Conservation (phyloP, 1,140 invertebrate species). For the Procambarus virginalis region DNA sequence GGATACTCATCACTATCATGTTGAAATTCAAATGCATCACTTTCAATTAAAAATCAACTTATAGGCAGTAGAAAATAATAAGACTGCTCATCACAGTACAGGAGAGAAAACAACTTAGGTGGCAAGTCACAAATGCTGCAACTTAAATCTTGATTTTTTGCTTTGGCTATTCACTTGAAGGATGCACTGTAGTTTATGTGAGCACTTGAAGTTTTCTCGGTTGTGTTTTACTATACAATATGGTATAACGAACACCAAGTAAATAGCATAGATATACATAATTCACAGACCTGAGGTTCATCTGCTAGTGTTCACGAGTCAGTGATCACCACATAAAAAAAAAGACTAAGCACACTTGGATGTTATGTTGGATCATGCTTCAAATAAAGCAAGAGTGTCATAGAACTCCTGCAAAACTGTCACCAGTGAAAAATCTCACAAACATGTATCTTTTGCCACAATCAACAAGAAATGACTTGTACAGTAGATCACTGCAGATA, state of each 20-base stretch:
- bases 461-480: slow-evolving; percentile 27
- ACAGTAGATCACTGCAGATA: slow-evolving; percentile 36
- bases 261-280: slow-evolving; percentile 58
- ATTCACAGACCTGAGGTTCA: slow-evolving; percentile 63
- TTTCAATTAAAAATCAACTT: not conserved
- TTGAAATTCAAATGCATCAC: not conserved
- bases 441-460: slow-evolving; percentile 51
- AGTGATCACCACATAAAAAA: slow-evolving; percentile 11
- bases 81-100: not conserved
- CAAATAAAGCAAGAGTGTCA: slow-evolving; percentile 59
- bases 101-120: not conserved
- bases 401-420: slow-evolving; percentile 62
- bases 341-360: slow-evolving; percentile 51
- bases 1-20: not conserved
- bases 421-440: slow-evolving; percentile 40
- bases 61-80: not conserved
- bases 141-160: slow-evolving; percentile 14
- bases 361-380: slow-evolving; percentile 39
- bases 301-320: slow-evolving; percentile 19
- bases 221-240: slow-evolving; percentile 55
- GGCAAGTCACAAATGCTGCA: slow-evolving; percentile 31
- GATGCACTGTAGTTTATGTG: slow-evolving; percentile 58
- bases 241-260: slow-evolving; percentile 59
- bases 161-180: slow-evolving; percentile 34
- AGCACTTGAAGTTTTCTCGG: slow-evolving; percentile 33